phyloP scores from a whole-genome alignment of 2,888 invertebrate species.

The Oxystoma pomonae region DNA sequence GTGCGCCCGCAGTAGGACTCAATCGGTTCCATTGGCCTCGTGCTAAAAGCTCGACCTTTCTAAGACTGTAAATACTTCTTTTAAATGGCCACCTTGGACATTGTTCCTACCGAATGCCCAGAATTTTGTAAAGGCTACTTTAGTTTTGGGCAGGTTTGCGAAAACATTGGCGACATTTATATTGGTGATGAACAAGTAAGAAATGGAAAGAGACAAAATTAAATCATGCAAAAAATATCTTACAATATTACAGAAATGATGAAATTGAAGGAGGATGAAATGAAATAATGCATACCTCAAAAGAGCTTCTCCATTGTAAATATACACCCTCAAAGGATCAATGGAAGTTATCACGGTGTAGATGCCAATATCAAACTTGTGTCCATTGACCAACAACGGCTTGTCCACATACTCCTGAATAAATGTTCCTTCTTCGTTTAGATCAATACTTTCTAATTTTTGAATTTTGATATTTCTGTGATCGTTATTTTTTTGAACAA shows the following conservation, averaged over 20 bases:
- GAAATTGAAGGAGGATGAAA: too few relatives aligned
- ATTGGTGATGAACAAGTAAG: too few relatives aligned
- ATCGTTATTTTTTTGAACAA: constrained; percentile 89
- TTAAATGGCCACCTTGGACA: constrained; percentile 64
- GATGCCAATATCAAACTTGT: constrained; percentile 96
- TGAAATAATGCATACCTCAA: too few relatives aligned
- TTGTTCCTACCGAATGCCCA: constrained; percentile 58
- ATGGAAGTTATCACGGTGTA: constrained; percentile 90
- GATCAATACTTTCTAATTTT: constrained; percentile 66
- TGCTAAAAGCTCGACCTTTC: constrained; percentile 69
- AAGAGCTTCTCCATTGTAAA: constrained; percentile 78
- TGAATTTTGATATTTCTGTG: constrained; percentile 83
- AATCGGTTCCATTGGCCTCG: constrained; percentile 47
- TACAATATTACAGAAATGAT: too few relatives aligned
- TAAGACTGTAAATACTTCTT: constrained; percentile 78
- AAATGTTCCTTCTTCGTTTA: constrained; percentile 68
- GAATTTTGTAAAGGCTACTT: constrained; percentile 43
- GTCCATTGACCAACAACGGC: constrained; percentile 86
- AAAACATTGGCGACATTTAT: constrained; percentile 36
- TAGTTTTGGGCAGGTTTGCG: constrained; percentile 14
- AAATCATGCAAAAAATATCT: too few relatives aligned
- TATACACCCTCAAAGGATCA: constrained; percentile 83
- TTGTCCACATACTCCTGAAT: constrained; percentile 87
- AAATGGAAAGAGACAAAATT: too few relatives aligned
- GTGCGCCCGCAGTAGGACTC: constrained; percentile 94